These are phyloP conservation scores for Megalops atlanticus DNA, from an alignment of 2,113 vertebrate species.

Conservation along the genomic window DNA sequence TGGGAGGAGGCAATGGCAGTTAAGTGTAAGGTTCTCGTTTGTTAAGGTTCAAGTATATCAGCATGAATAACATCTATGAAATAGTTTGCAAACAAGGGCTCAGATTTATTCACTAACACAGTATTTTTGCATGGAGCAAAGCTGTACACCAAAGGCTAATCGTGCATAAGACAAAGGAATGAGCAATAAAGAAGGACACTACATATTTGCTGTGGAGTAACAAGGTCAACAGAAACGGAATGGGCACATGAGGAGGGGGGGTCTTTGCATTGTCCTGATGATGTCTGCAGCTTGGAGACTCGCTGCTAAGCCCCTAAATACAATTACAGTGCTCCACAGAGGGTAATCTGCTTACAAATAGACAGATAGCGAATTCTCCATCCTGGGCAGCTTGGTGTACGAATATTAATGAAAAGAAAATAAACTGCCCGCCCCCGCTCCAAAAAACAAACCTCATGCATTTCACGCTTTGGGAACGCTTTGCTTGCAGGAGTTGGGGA, in stretches of 20 bases:
- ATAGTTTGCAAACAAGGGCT: not conserved
- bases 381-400: not conserved
- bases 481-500: not conserved
- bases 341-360: constrained; percentile 23
- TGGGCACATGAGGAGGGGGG: not conserved
- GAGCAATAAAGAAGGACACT: not conserved
- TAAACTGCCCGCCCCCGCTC: not conserved
- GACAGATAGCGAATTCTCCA: not conserved
- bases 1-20: too few species aligned
- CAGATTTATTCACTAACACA: not conserved
- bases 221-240: not conserved
- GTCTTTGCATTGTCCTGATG: not conserved
- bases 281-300: not conserved
- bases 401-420: constrained; percentile 13
- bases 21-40: too few species aligned
- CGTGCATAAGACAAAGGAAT: not conserved
- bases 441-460: not conserved
- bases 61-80: not conserved
- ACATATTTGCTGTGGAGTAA: not conserved
- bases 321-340: constrained; percentile 1
- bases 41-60: too few species aligned
- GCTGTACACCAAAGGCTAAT: not conserved
- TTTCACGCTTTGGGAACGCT: not conserved
- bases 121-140: not conserved
- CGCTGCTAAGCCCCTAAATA: constrained; percentile 14